A percentile compares a stretch with the other conserved stretches of the same genome.
phyloP scores from a whole-genome alignment of 1,140 invertebrate genomes.

The Trigoniulus corallinus region DNA sequence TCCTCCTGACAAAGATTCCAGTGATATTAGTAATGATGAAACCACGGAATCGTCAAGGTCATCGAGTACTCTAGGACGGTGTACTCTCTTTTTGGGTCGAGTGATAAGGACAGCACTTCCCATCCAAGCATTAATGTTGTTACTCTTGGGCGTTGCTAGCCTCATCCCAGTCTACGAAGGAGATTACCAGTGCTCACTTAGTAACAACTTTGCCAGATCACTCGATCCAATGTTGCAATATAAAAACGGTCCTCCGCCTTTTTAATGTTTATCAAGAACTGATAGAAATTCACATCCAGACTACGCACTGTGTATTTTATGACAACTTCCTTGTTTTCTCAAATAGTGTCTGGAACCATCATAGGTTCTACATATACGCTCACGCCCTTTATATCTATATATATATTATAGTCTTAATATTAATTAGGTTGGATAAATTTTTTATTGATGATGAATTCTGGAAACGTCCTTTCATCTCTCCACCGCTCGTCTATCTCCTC shows the following conservation, averaged over 20 bases:
- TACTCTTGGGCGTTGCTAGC: constrained; percentile 71
- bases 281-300: no score
- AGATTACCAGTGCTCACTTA: constrained; percentile 63
- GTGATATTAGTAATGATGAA: constrained; percentile 33
- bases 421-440: no score
- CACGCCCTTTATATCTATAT: no score
- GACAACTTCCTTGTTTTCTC: no score
- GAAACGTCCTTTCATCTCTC: no score
- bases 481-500: no score
- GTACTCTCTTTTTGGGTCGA: constrained; percentile 63
- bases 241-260: constrained; percentile 72
- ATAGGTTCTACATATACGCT: no score
- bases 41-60: constrained; percentile 31
- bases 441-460: no score
- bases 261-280: no score
- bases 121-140: constrained; percentile 63
- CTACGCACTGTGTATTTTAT: no score
- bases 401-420: no score
- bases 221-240: constrained; percentile 73
- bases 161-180: constrained; percentile 69
- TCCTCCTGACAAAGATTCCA: constrained; percentile 20
- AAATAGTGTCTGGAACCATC: no score
- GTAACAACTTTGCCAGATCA: constrained; percentile 48
- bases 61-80: constrained; percentile 44
- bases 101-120: constrained; percentile 76